Evolutionary conservation across 2,888 invertebrate species (phyloP).

Genomic region (Conistra vaccinii): DNA sequence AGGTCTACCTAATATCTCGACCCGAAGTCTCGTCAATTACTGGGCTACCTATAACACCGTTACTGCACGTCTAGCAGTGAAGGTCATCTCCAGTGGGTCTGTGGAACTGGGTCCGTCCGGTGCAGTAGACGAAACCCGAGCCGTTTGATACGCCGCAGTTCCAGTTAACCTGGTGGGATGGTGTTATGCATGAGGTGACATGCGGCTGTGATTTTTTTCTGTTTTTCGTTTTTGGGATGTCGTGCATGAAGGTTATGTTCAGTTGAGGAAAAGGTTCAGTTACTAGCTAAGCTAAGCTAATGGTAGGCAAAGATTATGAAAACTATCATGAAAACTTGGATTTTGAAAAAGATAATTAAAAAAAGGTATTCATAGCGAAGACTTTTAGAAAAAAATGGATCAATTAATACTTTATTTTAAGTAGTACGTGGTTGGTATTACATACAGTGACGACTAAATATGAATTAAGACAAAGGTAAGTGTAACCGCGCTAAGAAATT

Average conservation of each 20-base stretch:
- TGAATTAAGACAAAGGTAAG: too few relatives aligned
- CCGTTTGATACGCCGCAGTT: slow-evolving; percentile 73
- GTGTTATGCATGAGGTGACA: slow-evolving; percentile 62
- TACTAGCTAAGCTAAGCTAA: too few relatives aligned
- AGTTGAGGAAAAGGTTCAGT: not conserved
- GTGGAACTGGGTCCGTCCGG: slow-evolving; percentile 78
- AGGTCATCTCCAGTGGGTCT: slow-evolving; percentile 79
- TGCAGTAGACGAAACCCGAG: slow-evolving; percentile 83
- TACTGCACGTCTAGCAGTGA: slow-evolving; percentile 61
- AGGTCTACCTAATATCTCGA: not conserved
- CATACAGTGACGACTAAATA: not conserved
- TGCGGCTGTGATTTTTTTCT: too few relatives aligned
- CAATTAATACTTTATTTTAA: not conserved
- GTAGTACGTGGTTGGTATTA: not conserved
- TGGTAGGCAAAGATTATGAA: not conserved
- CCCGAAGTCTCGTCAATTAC: not conserved
- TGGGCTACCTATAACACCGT: slow-evolving; percentile 34
- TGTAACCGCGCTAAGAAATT: not conserved
- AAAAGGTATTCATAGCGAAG: not conserved
- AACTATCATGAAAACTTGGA: not conserved
- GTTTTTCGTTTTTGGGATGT: not conserved
- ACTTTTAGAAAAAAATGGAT: not conserved
- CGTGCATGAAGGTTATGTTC: not conserved
- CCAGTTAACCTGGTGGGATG: slow-evolving; percentile 73
- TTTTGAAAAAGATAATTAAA: not conserved